Percentiles rank a stretch among this genome's conserved stretches.
phyloP scores from a whole-genome alignment of 2,113 vertebrate genomes.

The Pterocles gutturalis region DNA sequence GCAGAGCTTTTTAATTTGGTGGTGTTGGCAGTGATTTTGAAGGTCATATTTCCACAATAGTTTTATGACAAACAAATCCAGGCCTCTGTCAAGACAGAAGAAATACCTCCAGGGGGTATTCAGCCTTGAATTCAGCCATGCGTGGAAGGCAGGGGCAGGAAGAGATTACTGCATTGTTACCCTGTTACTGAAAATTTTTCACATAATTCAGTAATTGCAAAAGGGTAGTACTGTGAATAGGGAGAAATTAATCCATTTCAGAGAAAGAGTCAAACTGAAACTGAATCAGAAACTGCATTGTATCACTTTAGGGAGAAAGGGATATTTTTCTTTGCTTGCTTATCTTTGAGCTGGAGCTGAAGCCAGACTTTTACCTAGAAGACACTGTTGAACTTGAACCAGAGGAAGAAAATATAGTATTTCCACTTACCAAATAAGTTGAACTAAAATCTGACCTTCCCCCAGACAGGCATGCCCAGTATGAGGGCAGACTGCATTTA shows the following conservation, averaged over 20 bases:
- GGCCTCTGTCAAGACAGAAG: background rate
- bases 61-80: background rate
- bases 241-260: background rate
- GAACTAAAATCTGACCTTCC: background rate
- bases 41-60: background rate
- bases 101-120: background rate
- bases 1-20: background rate
- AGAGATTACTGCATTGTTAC: background rate
- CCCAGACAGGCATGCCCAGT: background rate
- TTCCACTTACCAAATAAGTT: background rate
- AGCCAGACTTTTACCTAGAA: background rate
- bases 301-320: background rate
- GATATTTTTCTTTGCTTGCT: background rate
- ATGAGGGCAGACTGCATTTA: background rate
- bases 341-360: background rate
- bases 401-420: background rate
- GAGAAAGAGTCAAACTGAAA: background rate
- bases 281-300: background rate
- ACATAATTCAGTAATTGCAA: background rate
- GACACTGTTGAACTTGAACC: background rate
- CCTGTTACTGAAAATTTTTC: background rate
- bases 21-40: background rate
- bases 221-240: background rate
- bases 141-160: background rate
- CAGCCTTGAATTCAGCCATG: background rate